Conservation (phyloP, 2,888 invertebrate genomes). For the Silvanus unidentatus region DNA sequence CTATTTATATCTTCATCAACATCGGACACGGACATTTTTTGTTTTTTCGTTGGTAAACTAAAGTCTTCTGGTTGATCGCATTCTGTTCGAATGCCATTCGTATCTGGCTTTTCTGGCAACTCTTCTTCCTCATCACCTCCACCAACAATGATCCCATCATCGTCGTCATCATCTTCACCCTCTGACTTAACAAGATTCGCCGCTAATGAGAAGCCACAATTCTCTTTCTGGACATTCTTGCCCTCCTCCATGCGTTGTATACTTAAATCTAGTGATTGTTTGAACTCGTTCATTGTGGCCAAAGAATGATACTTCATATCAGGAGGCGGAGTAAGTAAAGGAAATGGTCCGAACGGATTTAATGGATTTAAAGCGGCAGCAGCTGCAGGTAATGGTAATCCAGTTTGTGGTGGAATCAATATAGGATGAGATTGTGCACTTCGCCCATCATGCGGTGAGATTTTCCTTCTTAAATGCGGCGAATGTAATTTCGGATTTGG, state of each 20-base stretch:
- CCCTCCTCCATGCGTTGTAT: conserved; percentile 48
- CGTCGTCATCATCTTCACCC: conserved; percentile 63
- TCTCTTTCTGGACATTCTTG: conserved; percentile 30
- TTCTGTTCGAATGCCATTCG: conserved; percentile 28
- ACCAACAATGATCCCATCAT: conserved; percentile 74
- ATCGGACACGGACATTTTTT: conserved; percentile 52
- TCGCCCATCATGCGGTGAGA: conserved; percentile 89
- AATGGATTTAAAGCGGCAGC: conserved; percentile 65
- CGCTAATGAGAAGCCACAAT: conserved; percentile 28
- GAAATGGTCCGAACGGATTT: conserved; percentile 73
- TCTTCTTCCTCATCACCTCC: conserved; percentile 56
- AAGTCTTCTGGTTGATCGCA: conserved; percentile 63
- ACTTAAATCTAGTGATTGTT: conserved; percentile 58
- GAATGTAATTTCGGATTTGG: conserved; percentile 98
- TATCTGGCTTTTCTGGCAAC: conserved; percentile 24
- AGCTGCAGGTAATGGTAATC: conserved; percentile 55
- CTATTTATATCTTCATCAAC: conserved; percentile 52
- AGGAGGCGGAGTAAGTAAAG: conserved; percentile 65
- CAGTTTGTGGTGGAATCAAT: conserved; percentile 67
- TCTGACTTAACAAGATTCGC: conserved; percentile 39
- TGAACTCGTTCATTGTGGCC: conserved; percentile 57
- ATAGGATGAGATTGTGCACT: conserved; percentile 82
- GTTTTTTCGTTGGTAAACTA: conserved; percentile 60
- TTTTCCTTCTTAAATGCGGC: conserved; percentile 87
- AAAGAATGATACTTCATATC: conserved; percentile 59